These are phyloP conservation scores for Cyprinodon variegatus DNA, from an alignment of 2,113 vertebrate genomes.

Conservation along the genomic window DNA sequence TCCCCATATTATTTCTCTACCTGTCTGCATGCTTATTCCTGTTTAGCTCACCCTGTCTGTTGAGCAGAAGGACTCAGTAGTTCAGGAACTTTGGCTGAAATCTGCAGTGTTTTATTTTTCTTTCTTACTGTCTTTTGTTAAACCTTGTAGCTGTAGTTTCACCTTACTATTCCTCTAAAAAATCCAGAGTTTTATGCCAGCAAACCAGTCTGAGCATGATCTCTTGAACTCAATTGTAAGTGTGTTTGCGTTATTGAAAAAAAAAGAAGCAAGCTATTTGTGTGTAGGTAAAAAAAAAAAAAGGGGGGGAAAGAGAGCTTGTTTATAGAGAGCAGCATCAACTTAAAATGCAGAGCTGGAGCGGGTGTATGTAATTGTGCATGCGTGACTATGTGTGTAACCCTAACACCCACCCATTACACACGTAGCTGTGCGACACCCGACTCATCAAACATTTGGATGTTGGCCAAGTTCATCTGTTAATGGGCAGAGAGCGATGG, in stretches of 20 bases:
- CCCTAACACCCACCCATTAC: slow-evolving; percentile 3
- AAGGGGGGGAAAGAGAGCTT: slow-evolving; percentile 14
- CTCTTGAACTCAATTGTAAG: slow-evolving; percentile 49
- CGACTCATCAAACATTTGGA: slow-evolving; percentile 93
- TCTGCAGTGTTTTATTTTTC: slow-evolving; percentile 55
- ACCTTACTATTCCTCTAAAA: slow-evolving; percentile 50
- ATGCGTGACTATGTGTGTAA: slow-evolving; percentile 9
- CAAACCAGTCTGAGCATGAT: slow-evolving; percentile 90
- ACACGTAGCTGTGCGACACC: slow-evolving; percentile 79
- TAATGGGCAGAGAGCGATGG: slow-evolving; percentile 91
- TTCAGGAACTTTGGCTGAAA: slow-evolving; percentile 76
- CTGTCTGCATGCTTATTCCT: slow-evolving; percentile 15
- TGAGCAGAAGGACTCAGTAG: slow-evolving; percentile 68
- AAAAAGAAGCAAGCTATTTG: neutral
- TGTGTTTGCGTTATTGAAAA: slow-evolving; percentile 34
- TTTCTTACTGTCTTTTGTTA: slow-evolving; percentile 15
- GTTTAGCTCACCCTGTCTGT: slow-evolving; percentile 36
- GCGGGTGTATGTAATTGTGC: slow-evolving; percentile 1
- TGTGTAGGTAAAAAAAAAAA: slow-evolving; percentile 61
- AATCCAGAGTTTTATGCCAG: slow-evolving; percentile 83
- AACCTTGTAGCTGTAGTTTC: slow-evolving; percentile 49
- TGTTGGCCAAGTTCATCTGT: slow-evolving; percentile 97
- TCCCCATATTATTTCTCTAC: slow-evolving; percentile 14
- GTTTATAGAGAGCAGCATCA: slow-evolving; percentile 13
- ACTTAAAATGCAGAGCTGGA: slow-evolving; percentile 45